phyloP scores from a whole-genome alignment of 1,140 invertebrate genomes.

The Gryllus bimaculatus region DNA sequence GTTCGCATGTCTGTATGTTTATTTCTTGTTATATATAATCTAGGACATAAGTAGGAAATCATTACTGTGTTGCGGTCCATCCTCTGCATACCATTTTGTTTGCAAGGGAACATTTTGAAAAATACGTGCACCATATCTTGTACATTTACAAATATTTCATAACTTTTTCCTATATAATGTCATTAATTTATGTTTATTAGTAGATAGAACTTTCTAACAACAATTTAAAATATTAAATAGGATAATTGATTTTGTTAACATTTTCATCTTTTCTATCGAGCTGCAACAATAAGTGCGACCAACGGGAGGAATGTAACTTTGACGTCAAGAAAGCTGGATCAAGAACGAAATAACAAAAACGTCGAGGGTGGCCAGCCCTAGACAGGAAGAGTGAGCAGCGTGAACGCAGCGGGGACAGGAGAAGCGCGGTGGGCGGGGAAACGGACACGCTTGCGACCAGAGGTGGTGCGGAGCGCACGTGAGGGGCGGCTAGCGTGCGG shows the following conservation, averaged over 20 bases:
- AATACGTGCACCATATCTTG: conserved; percentile 4
- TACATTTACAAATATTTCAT: conserved; percentile 2
- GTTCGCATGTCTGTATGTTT: not conserved
- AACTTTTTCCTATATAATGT: conserved; percentile 3
- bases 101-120: not conserved
- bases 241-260: conserved; percentile 1
- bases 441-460: not conserved
- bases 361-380: not conserved
- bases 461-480: not conserved
- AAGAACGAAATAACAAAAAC: not conserved
- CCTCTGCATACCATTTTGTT: not conserved
- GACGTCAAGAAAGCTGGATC: not conserved
- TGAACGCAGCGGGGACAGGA: too few relatives aligned
- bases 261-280: conserved; percentile 2
- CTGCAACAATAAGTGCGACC: conserved; percentile 3
- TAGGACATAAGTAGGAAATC: not conserved
- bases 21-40: not conserved
- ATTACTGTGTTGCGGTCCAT: not conserved
- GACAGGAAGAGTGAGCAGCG: not conserved
- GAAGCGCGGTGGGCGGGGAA: not conserved
- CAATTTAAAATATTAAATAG: conserved; percentile 6
- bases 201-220: conserved; percentile 5
- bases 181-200: not conserved
- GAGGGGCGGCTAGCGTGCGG: too few relatives aligned
- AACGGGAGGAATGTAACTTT: not conserved